Conservation (phyloP, 1,140 invertebrate genomes). For the Leptoteleia sp. region DNA sequence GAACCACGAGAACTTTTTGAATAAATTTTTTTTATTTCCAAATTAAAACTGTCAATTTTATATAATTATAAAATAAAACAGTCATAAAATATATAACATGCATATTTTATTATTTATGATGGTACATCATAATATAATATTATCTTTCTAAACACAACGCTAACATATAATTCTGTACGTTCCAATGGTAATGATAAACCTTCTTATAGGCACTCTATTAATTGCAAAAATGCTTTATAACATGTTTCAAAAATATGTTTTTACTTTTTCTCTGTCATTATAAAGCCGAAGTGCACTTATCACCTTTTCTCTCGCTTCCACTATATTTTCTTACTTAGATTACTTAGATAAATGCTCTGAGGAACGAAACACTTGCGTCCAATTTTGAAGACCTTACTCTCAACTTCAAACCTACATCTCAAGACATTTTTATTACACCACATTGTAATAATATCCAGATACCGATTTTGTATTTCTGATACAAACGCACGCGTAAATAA, state of each 20-base stretch:
- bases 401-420: not conserved
- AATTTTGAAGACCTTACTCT: constrained; percentile 27
- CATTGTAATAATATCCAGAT: too few species aligned
- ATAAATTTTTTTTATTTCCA: constrained; percentile 53
- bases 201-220: constrained; percentile 70
- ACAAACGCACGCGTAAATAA: constrained; percentile 15
- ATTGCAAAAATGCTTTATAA: constrained; percentile 75
- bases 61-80: constrained; percentile 57
- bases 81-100: constrained; percentile 74
- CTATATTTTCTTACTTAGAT: constrained; percentile 66
- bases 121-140: constrained; percentile 80
- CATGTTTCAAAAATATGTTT: constrained; percentile 74
- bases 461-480: not conserved
- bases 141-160: constrained; percentile 80
- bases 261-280: constrained; percentile 64
- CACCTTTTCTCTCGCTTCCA: constrained; percentile 37
- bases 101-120: constrained; percentile 78
- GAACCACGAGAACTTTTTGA: constrained; percentile 6
- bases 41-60: constrained; percentile 41
- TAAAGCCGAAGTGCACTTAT: constrained; percentile 65
- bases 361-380: constrained; percentile 62
- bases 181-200: constrained; percentile 73
- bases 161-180: constrained; percentile 79
- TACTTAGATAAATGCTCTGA: constrained; percentile 72
- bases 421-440: too few species aligned